Percentiles rank a stretch among this genome's conserved stretches.
These are phyloP conservation scores for Philhelius pedissequus DNA, from an alignment of 2,888 invertebrate species.

Conservation along the genomic window DNA sequence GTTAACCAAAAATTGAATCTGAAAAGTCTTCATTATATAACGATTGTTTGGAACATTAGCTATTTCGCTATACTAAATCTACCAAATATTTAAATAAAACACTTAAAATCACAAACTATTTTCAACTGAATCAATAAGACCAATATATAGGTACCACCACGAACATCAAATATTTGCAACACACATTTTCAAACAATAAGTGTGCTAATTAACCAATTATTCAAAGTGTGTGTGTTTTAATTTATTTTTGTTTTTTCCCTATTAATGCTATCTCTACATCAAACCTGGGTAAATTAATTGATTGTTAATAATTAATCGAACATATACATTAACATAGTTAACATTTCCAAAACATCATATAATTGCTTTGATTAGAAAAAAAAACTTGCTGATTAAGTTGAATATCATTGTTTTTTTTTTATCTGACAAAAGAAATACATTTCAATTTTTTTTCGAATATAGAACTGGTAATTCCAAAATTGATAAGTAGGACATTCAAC, in stretches of 20 bases:
- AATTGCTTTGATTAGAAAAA: too few relatives aligned
- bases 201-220: neutral
- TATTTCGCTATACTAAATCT: too few relatives aligned
- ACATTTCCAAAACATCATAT: neutral
- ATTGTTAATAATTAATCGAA: neutral
- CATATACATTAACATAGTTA: neutral
- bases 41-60: too few relatives aligned
- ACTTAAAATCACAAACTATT: neutral
- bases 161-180: neutral
- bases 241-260: neutral
- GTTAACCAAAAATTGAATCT: too few relatives aligned
- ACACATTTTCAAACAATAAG: neutral
- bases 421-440: too few relatives aligned
- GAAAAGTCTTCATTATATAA: too few relatives aligned
- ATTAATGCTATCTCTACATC: neutral
- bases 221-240: neutral
- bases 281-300: neutral
- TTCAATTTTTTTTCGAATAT: too few relatives aligned
- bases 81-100: neutral
- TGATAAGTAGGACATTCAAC: neutral
- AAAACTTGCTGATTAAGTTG: too few relatives aligned
- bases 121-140: neutral
- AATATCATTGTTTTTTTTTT: too few relatives aligned
- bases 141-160: neutral
- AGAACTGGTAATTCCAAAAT: too few relatives aligned